Conservation (phyloP, 2,888 invertebrate genomes). For the Germaria angustata region DNA sequence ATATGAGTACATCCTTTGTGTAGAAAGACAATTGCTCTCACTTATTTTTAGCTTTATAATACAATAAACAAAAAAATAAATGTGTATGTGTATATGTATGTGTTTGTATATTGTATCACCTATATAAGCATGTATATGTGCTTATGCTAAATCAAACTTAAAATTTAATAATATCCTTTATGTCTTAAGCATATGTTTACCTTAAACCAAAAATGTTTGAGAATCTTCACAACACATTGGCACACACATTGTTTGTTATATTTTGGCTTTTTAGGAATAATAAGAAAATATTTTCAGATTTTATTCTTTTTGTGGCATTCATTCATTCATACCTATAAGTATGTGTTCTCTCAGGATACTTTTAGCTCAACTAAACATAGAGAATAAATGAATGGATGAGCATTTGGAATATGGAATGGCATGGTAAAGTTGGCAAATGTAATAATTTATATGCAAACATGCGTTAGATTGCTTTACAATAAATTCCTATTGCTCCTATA, state of each 20-base stretch:
- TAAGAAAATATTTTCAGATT: constrained; percentile 39
- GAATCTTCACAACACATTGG: neutral
- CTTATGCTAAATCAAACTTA: constrained; percentile 49
- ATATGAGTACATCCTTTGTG: neutral
- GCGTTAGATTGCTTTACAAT: constrained; percentile 67
- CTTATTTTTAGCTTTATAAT: neutral
- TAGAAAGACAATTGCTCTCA: constrained; percentile 9
- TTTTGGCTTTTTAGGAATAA: constrained; percentile 3
- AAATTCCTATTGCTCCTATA: constrained; percentile 48
- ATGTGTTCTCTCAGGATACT: neutral
- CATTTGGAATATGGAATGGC: constrained; percentile 11
- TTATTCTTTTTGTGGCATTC: no score
- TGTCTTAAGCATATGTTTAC: constrained; percentile 62
- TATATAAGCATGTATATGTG: neutral
- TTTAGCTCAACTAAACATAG: constrained; percentile 11
- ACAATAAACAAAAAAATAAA: neutral
- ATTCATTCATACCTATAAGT: neutral
- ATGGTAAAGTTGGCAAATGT: constrained; percentile 57
- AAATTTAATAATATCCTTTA: constrained; percentile 60
- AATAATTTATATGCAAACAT: constrained; percentile 69
- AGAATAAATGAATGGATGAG: constrained; percentile 27
- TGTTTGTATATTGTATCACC: neutral
- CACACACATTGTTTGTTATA: neutral
- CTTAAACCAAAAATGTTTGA: constrained; percentile 24
- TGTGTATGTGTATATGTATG: neutral